phyloP scores from a whole-genome alignment of 2,797 vertebrate species.

The Sebastes taczanowskii region DNA sequence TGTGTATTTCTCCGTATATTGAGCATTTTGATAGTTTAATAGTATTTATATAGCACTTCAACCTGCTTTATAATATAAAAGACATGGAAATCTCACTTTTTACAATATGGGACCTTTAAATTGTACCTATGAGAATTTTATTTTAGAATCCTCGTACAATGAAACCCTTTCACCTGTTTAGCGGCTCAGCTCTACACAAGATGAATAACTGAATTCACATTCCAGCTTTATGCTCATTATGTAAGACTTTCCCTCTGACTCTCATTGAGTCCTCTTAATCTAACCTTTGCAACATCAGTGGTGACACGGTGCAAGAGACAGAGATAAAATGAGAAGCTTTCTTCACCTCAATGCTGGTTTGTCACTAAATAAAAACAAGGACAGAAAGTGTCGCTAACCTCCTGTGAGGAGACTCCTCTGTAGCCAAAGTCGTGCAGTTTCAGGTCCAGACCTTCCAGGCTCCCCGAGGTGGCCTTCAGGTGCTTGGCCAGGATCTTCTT shows the following conservation, averaged over 20 bases:
- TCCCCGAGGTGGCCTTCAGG: conserved; percentile 81
- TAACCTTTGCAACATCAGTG: not conserved
- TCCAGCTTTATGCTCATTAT: not conserved
- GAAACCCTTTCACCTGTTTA: not conserved
- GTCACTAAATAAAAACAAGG: not conserved
- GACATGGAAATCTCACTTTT: too few species aligned
- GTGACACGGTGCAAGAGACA: not conserved
- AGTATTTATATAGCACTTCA: too few species aligned
- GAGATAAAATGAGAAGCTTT: too few species aligned
- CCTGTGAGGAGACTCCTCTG: conserved; percentile 85
- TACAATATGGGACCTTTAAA: not conserved
- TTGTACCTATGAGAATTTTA: not conserved
- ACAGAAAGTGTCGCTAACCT: conserved; percentile 66
- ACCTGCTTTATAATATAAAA: too few species aligned
- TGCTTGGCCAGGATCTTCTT: conserved; percentile 85
- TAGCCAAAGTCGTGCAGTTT: conserved; percentile 86
- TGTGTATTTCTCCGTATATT: too few species aligned
- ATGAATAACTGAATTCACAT: not conserved
- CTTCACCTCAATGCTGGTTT: not conserved
- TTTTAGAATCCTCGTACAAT: not conserved
- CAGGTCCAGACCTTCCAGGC: conserved; percentile 80
- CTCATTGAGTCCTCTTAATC: not conserved
- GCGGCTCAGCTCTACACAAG: not conserved
- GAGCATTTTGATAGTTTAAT: too few species aligned
- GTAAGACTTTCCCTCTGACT: not conserved